Evolutionary conservation across 2,888 invertebrate genomes (phyloP).

Genomic region (Drosophila ezoana): DNA sequence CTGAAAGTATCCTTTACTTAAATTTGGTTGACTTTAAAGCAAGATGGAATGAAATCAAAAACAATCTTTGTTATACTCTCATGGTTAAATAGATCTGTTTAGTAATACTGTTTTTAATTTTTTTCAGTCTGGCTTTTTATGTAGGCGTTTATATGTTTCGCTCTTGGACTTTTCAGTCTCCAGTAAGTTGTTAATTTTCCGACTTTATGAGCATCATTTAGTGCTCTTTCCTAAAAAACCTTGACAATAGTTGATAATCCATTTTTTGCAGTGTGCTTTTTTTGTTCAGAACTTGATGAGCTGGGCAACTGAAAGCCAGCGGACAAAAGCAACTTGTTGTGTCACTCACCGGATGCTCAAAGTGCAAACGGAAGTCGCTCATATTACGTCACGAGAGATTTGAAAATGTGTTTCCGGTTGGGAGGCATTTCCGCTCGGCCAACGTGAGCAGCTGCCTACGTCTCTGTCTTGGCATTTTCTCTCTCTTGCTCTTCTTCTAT

Average conservation of each 20-base stretch:
- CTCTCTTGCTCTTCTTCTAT: background rate
- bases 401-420: conserved; percentile 54
- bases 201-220: background rate
- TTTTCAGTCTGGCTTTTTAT: background rate
- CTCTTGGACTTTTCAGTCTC: too few species aligned
- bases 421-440: conserved; percentile 42
- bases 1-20: background rate
- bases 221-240: background rate
- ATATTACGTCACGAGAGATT: conserved; percentile 67
- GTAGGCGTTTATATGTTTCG: background rate
- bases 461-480: conserved; percentile 15
- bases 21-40: too few species aligned
- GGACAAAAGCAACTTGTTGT: conserved; percentile 41
- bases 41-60: too few species aligned
- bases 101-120: too few species aligned
- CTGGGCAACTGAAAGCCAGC: conserved; percentile 9
- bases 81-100: too few species aligned
- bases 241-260: background rate
- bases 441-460: conserved; percentile 23
- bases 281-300: conserved; percentile 48
- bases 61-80: too few species aligned
- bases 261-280: conserved; percentile 16
- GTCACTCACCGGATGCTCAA: conserved; percentile 67
- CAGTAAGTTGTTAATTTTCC: background rate
- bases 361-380: conserved; percentile 77